A percentile compares a stretch with the other conserved stretches of the same genome.
These are phyloP conservation scores for Pristionchus entomophagus DNA, from an alignment of 2,888 invertebrate species.

Conservation along the genomic window DNA sequence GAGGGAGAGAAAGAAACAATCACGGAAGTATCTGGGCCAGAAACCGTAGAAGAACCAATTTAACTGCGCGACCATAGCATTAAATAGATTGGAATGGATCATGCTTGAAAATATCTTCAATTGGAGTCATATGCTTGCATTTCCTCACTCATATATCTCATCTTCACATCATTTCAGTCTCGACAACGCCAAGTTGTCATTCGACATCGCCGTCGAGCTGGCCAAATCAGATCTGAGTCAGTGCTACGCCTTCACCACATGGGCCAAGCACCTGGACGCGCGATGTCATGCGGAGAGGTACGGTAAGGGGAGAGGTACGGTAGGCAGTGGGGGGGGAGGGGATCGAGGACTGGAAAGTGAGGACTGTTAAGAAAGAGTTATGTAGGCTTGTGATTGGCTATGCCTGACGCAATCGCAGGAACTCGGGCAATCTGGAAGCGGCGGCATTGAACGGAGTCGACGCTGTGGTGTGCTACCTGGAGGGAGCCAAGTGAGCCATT, in stretches of 20 bases:
- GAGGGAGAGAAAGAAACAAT: no score
- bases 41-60: no score
- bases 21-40: no score
- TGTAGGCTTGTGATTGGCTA: no score
- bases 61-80: no score
- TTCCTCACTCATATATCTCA: no score
- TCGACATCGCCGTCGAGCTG: neutral
- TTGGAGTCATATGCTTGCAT: no score
- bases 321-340: neutral
- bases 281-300: neutral
- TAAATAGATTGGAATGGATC: neutral
- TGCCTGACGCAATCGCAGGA: no score
- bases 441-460: neutral
- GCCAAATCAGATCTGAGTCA: neutral
- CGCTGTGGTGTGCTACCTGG: conserved; percentile 34
- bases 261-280: conserved; percentile 33
- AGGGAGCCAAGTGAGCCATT: neutral
- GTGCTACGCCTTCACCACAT: neutral
- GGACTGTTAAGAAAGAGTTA: no score
- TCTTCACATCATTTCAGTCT: neutral
- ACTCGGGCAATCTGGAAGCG: no score
- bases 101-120: no score
- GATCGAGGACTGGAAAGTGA: no score
- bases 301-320: neutral
- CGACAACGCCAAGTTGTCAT: neutral